Evolutionary conservation across 2,888 invertebrate species (phyloP).

Genomic region (Allygus modestus): DNA sequence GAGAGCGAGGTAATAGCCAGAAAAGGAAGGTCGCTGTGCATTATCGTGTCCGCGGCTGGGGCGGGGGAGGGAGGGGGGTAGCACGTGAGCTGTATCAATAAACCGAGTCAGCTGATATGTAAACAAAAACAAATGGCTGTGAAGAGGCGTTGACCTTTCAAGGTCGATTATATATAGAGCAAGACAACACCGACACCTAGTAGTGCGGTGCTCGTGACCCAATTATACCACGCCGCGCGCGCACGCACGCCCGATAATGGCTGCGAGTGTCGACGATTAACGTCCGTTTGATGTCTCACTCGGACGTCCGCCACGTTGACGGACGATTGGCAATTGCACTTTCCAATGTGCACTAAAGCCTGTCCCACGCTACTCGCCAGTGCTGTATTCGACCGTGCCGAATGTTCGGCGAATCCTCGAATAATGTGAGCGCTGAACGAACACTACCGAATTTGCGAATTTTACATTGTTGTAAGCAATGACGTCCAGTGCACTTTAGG

Average conservation of each 20-base stretch:
- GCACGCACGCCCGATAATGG: background rate
- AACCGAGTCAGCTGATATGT: constrained; percentile 57
- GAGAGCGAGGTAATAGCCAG: constrained; percentile 26
- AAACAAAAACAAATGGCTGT: constrained; percentile 56
- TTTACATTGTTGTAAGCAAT: too few species aligned
- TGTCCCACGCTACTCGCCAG: too few species aligned
- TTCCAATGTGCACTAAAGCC: too few species aligned
- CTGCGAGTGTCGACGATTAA: too few species aligned
- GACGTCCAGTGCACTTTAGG: too few species aligned
- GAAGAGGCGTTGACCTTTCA: constrained; percentile 54
- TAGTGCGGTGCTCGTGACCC: constrained; percentile 17
- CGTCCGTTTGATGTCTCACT: background rate
- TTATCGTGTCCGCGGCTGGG: background rate
- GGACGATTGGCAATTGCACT: too few species aligned
- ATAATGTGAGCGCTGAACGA: too few species aligned
- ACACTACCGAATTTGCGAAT: too few species aligned
- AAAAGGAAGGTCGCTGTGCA: constrained; percentile 44
- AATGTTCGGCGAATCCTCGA: too few species aligned
- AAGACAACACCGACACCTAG: constrained; percentile 32
- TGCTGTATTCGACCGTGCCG: too few species aligned
- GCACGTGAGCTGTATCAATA: constrained; percentile 56
- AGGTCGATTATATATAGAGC: constrained; percentile 56
- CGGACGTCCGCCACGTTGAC: too few species aligned
- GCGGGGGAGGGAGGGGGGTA: constrained; percentile 1
- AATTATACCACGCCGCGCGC: constrained; percentile 13